A percentile compares a stretch with the other conserved stretches of the same genome.
These are phyloP conservation scores for Myrmecophaga tridactyla DNA, from an alignment of 2,113 vertebrate genomes.

Conservation along the genomic window DNA sequence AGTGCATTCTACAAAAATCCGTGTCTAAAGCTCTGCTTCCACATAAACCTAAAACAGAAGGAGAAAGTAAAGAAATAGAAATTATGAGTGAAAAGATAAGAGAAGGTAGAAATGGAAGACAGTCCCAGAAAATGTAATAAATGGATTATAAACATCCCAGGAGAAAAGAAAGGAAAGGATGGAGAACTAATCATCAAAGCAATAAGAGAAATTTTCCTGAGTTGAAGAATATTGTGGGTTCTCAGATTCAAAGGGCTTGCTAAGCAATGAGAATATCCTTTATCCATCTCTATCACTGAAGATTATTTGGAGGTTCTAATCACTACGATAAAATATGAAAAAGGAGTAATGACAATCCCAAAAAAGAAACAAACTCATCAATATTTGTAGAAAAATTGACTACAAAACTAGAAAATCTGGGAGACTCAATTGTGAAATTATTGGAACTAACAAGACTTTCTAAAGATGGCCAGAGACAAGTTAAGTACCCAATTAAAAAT, in stretches of 20 bases:
- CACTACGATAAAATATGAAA: neutral
- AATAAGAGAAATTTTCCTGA: neutral
- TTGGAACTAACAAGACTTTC: neutral
- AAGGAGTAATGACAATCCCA: neutral
- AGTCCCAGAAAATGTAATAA: neutral
- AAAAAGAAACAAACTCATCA: neutral
- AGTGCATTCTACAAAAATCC: neutral
- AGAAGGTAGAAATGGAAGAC: neutral
- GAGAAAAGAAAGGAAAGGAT: neutral
- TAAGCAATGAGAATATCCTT: neutral
- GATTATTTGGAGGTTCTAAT: neutral
- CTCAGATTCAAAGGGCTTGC: neutral
- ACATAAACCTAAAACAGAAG: neutral
- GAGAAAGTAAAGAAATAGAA: neutral
- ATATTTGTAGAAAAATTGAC: neutral
- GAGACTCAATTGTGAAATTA: neutral
- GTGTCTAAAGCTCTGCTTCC: neutral
- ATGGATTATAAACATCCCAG: neutral
- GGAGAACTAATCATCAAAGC: neutral
- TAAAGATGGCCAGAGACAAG: neutral
- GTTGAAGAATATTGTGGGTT: neutral
- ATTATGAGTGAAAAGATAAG: neutral
- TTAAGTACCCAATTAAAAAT: neutral
- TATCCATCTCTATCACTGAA: neutral
- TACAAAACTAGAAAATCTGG: neutral